Conservation (phyloP, 2,113 vertebrate species). For the Brachypteracias leptosomus region DNA sequence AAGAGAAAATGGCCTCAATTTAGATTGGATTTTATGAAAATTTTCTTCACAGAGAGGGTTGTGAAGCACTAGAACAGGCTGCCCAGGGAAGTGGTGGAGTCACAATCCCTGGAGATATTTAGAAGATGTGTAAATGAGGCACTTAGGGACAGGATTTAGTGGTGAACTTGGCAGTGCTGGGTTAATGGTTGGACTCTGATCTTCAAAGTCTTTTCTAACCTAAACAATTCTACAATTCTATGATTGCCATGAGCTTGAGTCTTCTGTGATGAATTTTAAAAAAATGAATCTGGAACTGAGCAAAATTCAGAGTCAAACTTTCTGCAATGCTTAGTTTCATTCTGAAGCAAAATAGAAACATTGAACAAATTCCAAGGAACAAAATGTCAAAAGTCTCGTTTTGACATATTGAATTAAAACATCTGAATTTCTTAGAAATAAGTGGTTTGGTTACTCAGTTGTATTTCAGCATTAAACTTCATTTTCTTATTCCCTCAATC, state of each 20-base stretch:
- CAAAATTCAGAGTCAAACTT: neutral
- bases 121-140: neutral
- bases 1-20: neutral
- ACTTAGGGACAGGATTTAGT: neutral
- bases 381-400: neutral
- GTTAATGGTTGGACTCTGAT: neutral
- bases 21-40: neutral
- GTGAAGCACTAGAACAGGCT: neutral
- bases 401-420: neutral
- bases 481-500: neutral
- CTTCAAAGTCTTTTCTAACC: neutral
- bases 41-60: neutral
- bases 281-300: neutral
- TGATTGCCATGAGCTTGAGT: neutral
- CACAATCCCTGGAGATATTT: neutral
- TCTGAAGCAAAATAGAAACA: neutral
- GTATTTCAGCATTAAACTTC: neutral
- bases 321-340: neutral
- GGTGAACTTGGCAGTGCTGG: neutral
- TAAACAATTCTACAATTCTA: neutral
- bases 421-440: neutral
- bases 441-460: neutral
- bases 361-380: neutral
- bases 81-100: neutral
- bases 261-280: accelerated